Evolutionary conservation across 2,113 vertebrate species (phyloP).

Genomic region (Hypanus sabinus): DNA sequence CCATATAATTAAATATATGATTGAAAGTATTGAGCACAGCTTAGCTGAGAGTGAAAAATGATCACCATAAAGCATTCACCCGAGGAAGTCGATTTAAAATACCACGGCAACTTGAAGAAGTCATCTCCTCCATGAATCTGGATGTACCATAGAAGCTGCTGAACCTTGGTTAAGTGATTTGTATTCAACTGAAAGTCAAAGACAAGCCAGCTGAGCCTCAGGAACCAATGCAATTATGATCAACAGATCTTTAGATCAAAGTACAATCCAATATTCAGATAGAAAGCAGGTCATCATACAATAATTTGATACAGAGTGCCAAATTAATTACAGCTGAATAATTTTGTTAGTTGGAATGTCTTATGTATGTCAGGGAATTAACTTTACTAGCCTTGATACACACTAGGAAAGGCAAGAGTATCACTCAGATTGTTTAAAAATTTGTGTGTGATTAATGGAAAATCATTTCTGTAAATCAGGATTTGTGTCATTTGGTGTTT

Average conservation of each 20-base stretch:
- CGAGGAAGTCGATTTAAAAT: background rate
- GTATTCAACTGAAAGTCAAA: constrained; percentile 1
- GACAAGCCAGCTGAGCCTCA: background rate
- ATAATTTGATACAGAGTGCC: background rate
- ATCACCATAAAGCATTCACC: background rate
- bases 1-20: background rate
- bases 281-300: background rate
- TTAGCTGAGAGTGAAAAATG: background rate
- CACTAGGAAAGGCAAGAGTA: background rate
- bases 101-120: background rate
- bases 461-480: background rate
- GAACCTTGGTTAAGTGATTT: constrained; percentile 5
- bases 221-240: background rate
- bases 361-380: background rate
- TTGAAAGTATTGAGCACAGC: background rate
- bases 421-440: background rate
- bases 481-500: background rate
- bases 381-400: background rate
- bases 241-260: background rate
- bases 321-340: background rate
- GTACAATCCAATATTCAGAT: background rate
- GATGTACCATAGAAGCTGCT: background rate
- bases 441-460: background rate
- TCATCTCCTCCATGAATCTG: background rate
- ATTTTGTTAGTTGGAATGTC: background rate